Percentiles rank a stretch among this genome's conserved stretches.
phyloP scores from a whole-genome alignment of 2,797 vertebrate genomes.

The Tiaroga cobitis region DNA sequence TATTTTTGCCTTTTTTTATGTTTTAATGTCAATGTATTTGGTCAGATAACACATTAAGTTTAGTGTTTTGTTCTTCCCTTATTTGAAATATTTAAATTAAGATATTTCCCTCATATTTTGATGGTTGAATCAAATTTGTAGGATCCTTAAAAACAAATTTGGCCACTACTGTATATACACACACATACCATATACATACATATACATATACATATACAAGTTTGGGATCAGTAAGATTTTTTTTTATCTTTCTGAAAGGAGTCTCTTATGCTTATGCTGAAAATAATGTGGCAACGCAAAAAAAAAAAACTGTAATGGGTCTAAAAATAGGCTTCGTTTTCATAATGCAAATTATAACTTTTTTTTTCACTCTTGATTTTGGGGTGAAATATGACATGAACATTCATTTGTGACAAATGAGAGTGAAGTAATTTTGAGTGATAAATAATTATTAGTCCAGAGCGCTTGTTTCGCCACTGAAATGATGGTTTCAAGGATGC shows the following conservation, averaged over 20 bases:
- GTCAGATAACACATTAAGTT: neutral
- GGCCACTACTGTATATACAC: no score
- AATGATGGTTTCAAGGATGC: neutral
- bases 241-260: neutral
- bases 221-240: neutral
- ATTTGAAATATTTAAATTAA: neutral
- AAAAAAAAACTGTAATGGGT: neutral
- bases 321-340: neutral
- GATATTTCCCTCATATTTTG: neutral
- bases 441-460: slow-evolving; percentile 11
- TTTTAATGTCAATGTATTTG: no score
- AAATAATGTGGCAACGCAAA: neutral
- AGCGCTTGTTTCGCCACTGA: neutral
- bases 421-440: neutral
- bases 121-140: neutral
- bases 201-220: neutral
- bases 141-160: neutral
- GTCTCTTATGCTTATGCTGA: neutral
- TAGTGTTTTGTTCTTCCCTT: neutral
- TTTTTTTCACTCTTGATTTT: neutral
- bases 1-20: no score
- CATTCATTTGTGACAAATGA: neutral
- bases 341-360: neutral
- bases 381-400: neutral
- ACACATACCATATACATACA: neutral